phyloP scores from a whole-genome alignment of 2,888 invertebrate genomes.

The Eupelmus urozonus region DNA sequence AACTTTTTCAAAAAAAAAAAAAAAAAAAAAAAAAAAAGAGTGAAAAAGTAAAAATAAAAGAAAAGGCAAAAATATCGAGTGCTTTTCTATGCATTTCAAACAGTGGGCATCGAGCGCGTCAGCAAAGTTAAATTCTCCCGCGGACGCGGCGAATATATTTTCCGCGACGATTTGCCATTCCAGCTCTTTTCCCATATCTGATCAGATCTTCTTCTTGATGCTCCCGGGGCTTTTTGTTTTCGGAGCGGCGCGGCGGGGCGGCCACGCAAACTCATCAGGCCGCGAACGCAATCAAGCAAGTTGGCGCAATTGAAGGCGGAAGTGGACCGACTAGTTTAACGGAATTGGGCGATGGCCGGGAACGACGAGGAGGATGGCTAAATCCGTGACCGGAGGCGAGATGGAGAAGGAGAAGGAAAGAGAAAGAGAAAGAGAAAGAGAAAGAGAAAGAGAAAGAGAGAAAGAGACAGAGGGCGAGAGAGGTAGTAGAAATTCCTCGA shows the following conservation, averaged over 20 bases:
- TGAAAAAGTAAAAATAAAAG: background rate
- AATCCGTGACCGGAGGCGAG: background rate
- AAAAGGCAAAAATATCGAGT: background rate
- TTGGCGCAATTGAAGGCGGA: conserved; percentile 19
- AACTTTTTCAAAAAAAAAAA: background rate
- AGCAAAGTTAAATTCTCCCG: too few relatives aligned
- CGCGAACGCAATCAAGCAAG: conserved; percentile 31
- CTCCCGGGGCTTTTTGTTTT: conserved; percentile 5
- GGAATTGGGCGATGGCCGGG: conserved; percentile 7
- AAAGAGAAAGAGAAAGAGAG: background rate
- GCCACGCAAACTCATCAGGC: background rate
- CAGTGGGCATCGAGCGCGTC: too few relatives aligned
- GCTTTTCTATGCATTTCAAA: too few relatives aligned
- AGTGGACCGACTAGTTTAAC: conserved; percentile 37
- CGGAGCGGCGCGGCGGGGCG: too few relatives aligned
- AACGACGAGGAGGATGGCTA: background rate
- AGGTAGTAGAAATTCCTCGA: background rate
- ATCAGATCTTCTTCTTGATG: background rate
- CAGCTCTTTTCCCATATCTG: background rate
- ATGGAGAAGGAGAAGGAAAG: background rate
- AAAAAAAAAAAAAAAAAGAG: too few relatives aligned
- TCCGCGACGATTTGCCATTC: background rate
- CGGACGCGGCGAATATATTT: too few relatives aligned
- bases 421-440: background rate
- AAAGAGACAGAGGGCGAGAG: background rate